Evolutionary conservation across 2,113 vertebrate species (phyloP).

Genomic region (Daphoenositta chrysoptera): DNA sequence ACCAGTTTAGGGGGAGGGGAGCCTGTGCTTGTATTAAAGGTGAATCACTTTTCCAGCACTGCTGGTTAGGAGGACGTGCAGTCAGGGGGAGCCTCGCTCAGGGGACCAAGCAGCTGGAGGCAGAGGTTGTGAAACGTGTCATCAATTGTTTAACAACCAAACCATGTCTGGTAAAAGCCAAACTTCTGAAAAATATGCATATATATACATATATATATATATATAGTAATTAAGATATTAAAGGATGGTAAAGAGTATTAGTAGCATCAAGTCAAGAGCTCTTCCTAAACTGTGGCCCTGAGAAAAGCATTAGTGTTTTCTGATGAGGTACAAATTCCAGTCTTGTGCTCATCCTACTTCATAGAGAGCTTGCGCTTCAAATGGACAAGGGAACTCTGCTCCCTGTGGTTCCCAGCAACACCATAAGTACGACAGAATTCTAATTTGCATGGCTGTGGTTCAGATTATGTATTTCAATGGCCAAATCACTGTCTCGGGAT

Average conservation of each 20-base stretch:
- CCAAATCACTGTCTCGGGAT: neutral
- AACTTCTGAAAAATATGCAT: neutral
- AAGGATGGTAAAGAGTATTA: neutral
- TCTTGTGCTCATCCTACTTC: neutral
- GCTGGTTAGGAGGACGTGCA: neutral
- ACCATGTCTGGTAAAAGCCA: neutral
- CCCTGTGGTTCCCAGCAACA: neutral
- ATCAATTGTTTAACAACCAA: neutral
- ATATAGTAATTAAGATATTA: neutral
- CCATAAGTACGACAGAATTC: neutral
- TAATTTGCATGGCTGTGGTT: neutral
- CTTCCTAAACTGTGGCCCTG: neutral
- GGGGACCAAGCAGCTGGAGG: neutral
- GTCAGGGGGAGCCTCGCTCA: neutral
- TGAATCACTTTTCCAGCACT: neutral
- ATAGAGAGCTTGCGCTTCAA: neutral
- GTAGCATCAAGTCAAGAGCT: neutral
- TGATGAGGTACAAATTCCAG: neutral
- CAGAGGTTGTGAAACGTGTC: rapidly evolving
- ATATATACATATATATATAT: neutral
- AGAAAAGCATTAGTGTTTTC: neutral
- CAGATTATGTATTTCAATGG: neutral
- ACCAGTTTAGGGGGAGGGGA: neutral
- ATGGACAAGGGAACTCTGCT: neutral
- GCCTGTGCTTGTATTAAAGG: neutral